Evolutionary conservation across 2,888 invertebrate species (phyloP), one percentile per base, ranked within the genome.

Genomic region (Dicranocentrus wangi): DNA sequence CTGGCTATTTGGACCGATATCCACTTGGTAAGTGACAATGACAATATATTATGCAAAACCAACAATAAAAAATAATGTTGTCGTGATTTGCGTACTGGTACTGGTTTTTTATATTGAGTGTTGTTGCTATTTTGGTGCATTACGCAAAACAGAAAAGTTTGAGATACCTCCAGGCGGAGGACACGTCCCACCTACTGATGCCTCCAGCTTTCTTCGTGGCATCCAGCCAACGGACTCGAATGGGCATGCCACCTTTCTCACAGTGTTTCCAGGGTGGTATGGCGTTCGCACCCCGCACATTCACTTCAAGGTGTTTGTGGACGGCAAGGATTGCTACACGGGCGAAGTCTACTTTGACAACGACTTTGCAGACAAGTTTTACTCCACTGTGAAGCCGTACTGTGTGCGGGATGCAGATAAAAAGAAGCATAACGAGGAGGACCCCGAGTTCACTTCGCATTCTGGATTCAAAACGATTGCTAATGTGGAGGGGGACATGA

Each of bases 241-340:
- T 21, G 84, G 84, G n/a, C 70, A 65, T 42, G 83, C 71, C 7
- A 43, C 2, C 0, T 83, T 84, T 42, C 63, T 66, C 28, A 84
- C 84, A 5, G 73, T 84, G 61, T 83, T 78, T 23, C 84, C 84
- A 19, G 84, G 83, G 13, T 84, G 82, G 82, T 84, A 84, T 47
- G 76, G 76, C 0, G 32, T 23, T 1, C 42, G 84, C n/a, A 80
- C 83, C 0, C 75, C 83, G 13, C 84, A 84, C 42, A 78, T 81
- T 47, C 84, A 84, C 47, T 83, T 83, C 55, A 84, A 80, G 60
- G 70, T 84, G 13, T 70, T 73, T 39, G 55, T 55, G 3, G 60
- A 71, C n/a, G 81, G 55, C 25, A 65, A 80, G n/a, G 55, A 71
- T 21, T 70, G 68, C 21, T 82, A 75, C 42, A 73, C 81, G 1